Evolutionary conservation across 37 sponge, comb jelly and placozoan genomes (phyloP).

Genomic region (Hormiphora californensis): DNA sequence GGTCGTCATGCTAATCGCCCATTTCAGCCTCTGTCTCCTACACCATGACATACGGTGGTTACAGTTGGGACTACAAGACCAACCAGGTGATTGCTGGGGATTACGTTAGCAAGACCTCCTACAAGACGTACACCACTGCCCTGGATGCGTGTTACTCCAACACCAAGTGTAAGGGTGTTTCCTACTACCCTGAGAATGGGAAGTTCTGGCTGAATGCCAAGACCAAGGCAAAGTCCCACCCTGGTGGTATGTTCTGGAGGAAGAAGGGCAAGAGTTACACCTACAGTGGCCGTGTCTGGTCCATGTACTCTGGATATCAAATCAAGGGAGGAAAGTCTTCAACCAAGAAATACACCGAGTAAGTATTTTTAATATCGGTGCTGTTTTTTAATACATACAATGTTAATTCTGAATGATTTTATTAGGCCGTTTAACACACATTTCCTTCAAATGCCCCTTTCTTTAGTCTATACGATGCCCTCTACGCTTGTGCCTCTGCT

Average conservation of each 20-base stretch:
- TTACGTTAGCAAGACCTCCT: neutral
- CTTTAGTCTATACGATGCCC: neutral
- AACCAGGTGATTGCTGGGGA: neutral
- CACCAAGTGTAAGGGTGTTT: neutral
- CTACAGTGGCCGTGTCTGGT: neutral
- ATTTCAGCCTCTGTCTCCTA: neutral
- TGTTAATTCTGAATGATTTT: neutral
- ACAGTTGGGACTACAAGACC: neutral
- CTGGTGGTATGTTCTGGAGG: neutral
- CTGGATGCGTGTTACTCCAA: neutral
- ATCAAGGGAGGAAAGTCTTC: neutral
- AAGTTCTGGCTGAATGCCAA: neutral
- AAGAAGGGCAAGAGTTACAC: neutral
- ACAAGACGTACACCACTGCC: neutral
- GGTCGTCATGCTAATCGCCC: no score
- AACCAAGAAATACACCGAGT: neutral
- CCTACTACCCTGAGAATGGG: neutral
- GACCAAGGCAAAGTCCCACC: neutral
- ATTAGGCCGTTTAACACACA: no score
- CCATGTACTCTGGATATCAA: neutral
- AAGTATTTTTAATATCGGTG: neutral
- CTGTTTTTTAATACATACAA: neutral
- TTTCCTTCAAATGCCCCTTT: neutral
- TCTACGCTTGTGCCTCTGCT: neutral
- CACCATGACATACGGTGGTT: neutral